These are phyloP conservation scores for Netelia inedita DNA, from an alignment of 2,888 invertebrate genomes.

Conservation along the genomic window DNA sequence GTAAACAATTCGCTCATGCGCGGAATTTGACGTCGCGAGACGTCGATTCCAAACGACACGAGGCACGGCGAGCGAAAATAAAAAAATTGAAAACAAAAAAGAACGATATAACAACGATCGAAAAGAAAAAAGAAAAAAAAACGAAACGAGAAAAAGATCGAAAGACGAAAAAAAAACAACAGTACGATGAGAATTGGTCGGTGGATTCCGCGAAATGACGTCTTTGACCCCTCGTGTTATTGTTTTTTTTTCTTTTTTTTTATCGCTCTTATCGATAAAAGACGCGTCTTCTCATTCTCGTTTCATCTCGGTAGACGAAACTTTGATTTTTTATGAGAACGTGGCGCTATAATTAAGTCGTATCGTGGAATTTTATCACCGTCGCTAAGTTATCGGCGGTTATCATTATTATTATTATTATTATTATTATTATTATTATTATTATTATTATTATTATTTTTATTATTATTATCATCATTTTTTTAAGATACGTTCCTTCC, in stretches of 20 bases:
- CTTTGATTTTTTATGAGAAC: constrained; percentile 15
- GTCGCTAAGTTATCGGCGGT: not conserved
- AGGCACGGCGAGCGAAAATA: not conserved
- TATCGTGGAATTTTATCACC: constrained; percentile 16
- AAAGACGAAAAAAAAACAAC: not conserved
- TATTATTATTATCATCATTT: no score
- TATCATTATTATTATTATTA: no score
- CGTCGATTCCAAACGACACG: constrained; percentile 24
- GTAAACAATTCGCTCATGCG: not conserved
- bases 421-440: no score
- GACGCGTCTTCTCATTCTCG: not conserved
- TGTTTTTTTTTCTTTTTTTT: constrained; percentile 17
- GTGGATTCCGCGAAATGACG: constrained; percentile 50
- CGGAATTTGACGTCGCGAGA: constrained; percentile 19
- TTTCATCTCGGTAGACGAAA: constrained; percentile 22
- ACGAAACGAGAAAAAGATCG: constrained; percentile 6
- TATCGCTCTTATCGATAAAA: constrained; percentile 24
- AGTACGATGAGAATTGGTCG: constrained; percentile 22
- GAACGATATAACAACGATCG: no score
- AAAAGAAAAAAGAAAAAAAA: not conserved
- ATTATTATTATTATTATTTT: no score
- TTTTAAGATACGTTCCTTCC: no score
- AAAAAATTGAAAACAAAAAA: no score
- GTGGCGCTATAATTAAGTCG: constrained; percentile 45
- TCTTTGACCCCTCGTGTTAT: constrained; percentile 52